Conservation (phyloP, 2,797 vertebrate species). For the Hephaestus fuliginosus region DNA sequence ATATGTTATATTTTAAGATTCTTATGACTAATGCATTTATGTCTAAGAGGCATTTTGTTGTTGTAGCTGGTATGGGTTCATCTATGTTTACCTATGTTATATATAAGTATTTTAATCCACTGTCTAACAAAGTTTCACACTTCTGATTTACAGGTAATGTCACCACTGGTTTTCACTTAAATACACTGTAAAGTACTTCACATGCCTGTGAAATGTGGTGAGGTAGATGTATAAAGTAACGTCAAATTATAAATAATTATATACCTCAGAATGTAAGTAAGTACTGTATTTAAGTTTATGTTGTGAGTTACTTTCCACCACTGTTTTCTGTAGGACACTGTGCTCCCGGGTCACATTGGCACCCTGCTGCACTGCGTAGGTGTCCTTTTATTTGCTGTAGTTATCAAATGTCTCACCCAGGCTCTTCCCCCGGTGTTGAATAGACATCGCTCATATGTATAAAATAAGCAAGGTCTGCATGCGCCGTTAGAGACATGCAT, state of each 20-base stretch:
- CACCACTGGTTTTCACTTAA: too few relatives aligned
- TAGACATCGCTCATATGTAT: slow-evolving; percentile 21
- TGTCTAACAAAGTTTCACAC: not conserved
- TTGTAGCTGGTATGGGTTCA: not conserved
- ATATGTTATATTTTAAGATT: not conserved
- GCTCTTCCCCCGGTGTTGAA: slow-evolving; percentile 12
- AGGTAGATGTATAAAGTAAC: not conserved
- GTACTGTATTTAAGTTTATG: not conserved
- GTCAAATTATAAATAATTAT: not conserved
- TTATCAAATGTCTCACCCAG: slow-evolving; percentile 7
- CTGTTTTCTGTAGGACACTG: not conserved
- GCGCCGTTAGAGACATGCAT: slow-evolving; percentile 4
- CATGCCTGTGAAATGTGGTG: not conserved
- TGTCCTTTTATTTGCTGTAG: slow-evolving; percentile 18
- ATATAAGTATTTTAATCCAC: not conserved
- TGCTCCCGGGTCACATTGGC: not conserved
- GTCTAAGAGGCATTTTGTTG: not conserved
- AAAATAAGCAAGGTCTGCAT: slow-evolving; percentile 20
- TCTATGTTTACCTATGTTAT: not conserved
- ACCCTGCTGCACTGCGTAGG: not conserved
- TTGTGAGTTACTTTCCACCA: not conserved
- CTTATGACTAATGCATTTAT: not conserved
- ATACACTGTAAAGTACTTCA: too few relatives aligned
- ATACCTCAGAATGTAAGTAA: not conserved
- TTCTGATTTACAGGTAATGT: not conserved